A percentile compares a stretch with the other conserved stretches of the same genome.
These are phyloP conservation scores for Morelia viridis DNA, from an alignment of 2,797 vertebrate species.

Conservation along the genomic window DNA sequence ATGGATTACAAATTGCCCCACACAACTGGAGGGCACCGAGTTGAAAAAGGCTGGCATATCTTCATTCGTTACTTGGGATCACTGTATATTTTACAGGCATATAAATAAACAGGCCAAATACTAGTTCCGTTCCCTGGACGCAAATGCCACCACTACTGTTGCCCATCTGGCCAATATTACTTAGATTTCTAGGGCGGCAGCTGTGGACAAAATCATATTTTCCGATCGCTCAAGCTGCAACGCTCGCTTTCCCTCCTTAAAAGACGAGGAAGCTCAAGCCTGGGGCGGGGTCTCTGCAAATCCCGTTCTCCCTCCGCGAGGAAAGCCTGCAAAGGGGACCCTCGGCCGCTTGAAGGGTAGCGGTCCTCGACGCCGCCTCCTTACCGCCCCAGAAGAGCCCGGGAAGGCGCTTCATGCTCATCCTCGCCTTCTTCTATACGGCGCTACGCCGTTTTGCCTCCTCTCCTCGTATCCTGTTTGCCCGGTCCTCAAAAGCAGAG, in stretches of 20 bases:
- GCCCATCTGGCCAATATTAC: background rate
- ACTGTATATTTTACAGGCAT: background rate
- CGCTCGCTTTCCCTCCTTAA: background rate
- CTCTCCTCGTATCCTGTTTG: too few species aligned
- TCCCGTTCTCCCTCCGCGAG: too few species aligned
- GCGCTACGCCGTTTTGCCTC: background rate
- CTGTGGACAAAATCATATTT: background rate
- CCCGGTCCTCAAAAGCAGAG: background rate
- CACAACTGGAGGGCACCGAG: too few species aligned
- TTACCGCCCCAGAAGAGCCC: constrained; percentile 3
- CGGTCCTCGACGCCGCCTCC: background rate
- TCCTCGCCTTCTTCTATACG: background rate
- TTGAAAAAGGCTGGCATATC: background rate
- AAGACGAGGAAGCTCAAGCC: background rate
- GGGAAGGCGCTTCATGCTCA: background rate
- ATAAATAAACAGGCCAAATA: background rate
- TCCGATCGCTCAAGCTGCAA: background rate
- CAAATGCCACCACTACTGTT: background rate
- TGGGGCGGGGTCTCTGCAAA: background rate
- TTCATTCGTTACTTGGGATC: background rate
- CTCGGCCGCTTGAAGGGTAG: too few species aligned
- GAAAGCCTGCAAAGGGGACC: background rate
- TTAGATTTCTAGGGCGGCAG: background rate
- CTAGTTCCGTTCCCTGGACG: background rate
- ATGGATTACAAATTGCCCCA: background rate